Conservation (phyloP, 2,797 vertebrate species). For the Propithecus perrieri region DNA sequence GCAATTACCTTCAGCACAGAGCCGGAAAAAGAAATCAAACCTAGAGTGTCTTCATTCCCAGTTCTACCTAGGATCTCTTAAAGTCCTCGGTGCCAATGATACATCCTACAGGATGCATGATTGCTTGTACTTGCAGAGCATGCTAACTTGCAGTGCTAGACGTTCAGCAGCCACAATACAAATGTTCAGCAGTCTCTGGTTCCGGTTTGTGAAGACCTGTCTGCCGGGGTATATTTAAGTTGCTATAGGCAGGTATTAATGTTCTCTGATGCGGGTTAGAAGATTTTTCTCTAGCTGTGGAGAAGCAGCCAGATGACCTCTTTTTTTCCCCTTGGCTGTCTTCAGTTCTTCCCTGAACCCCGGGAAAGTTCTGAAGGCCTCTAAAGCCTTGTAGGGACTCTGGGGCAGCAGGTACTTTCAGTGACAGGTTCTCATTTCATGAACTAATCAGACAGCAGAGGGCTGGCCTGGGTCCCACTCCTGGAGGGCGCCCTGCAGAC, state of each 20-base stretch:
- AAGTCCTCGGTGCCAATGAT: neutral
- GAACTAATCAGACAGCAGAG: conserved; percentile 15
- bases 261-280: neutral
- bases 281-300: neutral
- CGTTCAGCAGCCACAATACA: neutral
- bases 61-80: neutral
- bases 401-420: neutral
- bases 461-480: neutral
- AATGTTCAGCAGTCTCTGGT: neutral
- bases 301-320: neutral
- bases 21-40: neutral
- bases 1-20: conserved; percentile 21
- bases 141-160: neutral
- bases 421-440: conserved; percentile 1
- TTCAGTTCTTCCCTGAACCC: neutral
- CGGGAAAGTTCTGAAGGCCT: neutral
- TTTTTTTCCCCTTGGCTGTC: neutral
- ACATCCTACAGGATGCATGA: neutral
- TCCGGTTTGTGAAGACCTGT: neutral
- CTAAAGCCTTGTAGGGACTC: neutral
- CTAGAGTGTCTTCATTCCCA: neutral
- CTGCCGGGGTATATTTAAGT: neutral
- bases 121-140: neutral
- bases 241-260: neutral
- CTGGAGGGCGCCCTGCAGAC: neutral